phyloP scores from a whole-genome alignment of 2,797 vertebrate genomes.

The Falco peregrinus region DNA sequence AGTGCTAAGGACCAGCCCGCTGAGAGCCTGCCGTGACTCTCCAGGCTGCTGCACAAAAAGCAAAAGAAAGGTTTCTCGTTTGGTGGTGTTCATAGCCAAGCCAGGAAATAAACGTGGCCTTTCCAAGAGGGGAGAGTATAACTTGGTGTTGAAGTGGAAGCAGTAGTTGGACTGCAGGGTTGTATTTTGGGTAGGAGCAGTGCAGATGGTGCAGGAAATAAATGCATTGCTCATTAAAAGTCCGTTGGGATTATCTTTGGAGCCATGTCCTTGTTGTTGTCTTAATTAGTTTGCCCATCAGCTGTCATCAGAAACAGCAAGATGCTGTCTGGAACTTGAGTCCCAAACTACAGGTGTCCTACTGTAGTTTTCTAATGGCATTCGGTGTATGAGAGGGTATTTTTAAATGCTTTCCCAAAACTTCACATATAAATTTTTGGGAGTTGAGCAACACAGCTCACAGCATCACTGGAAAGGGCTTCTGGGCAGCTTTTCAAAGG shows the following conservation, averaged over 20 bases:
- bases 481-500: neutral
- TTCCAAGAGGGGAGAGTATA: neutral
- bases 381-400: neutral
- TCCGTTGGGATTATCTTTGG: neutral
- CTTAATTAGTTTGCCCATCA: neutral
- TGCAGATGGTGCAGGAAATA: neutral
- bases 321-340: neutral
- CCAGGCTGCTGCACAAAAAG: neutral
- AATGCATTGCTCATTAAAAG: accelerated
- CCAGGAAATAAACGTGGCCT: neutral
- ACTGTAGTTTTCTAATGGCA: neutral
- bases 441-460: neutral
- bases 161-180: neutral
- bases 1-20: neutral
- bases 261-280: neutral
- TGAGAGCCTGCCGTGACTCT: neutral
- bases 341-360: neutral
- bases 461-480: neutral
- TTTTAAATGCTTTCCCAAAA: neutral
- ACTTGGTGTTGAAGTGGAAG: neutral
- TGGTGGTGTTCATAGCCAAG: neutral
- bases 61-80: neutral
- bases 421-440: neutral
- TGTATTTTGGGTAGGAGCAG: neutral
- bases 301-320: neutral